Evolutionary conservation across 2,113 vertebrate species (phyloP).

Genomic region (Protomyctophum bolini): DNA sequence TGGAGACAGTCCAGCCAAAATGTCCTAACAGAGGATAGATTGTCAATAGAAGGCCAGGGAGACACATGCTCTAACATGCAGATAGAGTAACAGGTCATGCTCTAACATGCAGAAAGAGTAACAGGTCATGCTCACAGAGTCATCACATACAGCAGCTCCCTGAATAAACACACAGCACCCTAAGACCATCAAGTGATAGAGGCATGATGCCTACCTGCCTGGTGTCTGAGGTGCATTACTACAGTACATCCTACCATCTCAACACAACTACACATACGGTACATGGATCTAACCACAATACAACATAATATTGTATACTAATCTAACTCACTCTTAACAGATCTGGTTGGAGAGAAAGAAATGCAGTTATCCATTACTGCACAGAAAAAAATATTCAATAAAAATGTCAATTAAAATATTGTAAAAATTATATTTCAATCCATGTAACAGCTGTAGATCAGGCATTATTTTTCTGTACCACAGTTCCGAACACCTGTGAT

Average conservation of each 20-base stretch:
- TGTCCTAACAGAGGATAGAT: too few species aligned
- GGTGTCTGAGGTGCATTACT: too few species aligned
- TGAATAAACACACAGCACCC: constrained; percentile 56
- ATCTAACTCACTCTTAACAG: neutral
- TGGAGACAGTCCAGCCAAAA: neutral
- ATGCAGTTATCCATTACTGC: neutral
- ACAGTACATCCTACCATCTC: too few species aligned
- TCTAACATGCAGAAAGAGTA: constrained; percentile 46
- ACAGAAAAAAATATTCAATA: neutral
- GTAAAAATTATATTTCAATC: neutral
- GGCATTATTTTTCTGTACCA: too few species aligned
- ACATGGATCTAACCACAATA: too few species aligned
- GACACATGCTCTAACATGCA: constrained; percentile 37
- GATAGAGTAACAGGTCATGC: constrained; percentile 42
- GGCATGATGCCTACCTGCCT: too few species aligned
- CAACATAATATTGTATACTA: too few species aligned
- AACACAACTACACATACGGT: too few species aligned
- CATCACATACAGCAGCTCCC: constrained; percentile 58
- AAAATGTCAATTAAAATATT: constrained; percentile 8
- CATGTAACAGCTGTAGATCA: too few species aligned
- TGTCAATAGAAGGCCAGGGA: too few species aligned
- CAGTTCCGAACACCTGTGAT: neutral
- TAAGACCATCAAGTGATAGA: constrained; percentile 34
- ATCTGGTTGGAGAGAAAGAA: neutral
- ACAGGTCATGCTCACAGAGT: constrained; percentile 63